Conservation (phyloP, 2,888 invertebrate genomes). For the Morpho deidamia region DNA sequence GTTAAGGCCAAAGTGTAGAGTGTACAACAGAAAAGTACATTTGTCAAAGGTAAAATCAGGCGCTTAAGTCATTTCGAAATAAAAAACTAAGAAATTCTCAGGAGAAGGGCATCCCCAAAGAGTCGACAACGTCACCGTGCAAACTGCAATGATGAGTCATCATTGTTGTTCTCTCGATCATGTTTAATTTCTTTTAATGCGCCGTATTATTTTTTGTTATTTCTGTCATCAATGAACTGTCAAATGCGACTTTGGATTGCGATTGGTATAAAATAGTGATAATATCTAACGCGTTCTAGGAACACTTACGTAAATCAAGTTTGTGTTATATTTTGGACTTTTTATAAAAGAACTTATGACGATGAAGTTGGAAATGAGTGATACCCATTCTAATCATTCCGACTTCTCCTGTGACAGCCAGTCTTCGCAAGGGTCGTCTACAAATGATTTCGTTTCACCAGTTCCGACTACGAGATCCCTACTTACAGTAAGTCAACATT, state of each 20-base stretch:
- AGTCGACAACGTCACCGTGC: conserved; percentile 56
- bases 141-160: conserved; percentile 66
- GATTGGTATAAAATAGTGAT: conserved; percentile 29
- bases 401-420: conserved; percentile 80
- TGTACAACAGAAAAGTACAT: conserved; percentile 43
- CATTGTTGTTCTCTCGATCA: conserved; percentile 64
- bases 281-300: conserved; percentile 31
- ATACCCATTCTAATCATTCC: conserved; percentile 79
- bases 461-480: conserved; percentile 55
- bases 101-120: conserved; percentile 75
- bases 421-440: conserved; percentile 76
- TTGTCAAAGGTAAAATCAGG: conserved; percentile 34
- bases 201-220: conserved; percentile 48
- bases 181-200: conserved; percentile 48
- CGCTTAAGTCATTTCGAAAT: conserved; percentile 52
- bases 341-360: conserved; percentile 53
- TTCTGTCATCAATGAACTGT: conserved; percentile 58
- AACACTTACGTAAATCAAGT: conserved; percentile 40
- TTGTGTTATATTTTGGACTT: conserved; percentile 35
- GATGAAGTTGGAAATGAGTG: conserved; percentile 81
- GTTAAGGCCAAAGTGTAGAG: conserved; percentile 36
- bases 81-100: conserved; percentile 42
- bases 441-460: conserved; percentile 64
- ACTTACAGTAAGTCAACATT: conserved; percentile 54
- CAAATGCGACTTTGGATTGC: conserved; percentile 36